phyloP scores from a whole-genome alignment of 2,888 invertebrate species.

The Coleophora deauratella region DNA sequence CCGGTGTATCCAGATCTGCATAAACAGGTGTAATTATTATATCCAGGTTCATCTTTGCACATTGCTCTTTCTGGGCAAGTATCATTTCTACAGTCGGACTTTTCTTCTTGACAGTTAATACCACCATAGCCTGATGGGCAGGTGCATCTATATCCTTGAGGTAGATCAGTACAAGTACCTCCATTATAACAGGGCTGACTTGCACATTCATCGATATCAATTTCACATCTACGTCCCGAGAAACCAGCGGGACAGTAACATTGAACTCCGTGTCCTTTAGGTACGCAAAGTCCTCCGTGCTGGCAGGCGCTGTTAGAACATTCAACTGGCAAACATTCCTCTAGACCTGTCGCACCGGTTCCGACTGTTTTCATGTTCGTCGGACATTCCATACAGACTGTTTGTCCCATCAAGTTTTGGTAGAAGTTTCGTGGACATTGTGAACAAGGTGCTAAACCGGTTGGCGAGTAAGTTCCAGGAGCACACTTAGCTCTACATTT shows the following conservation, averaged over 20 bases:
- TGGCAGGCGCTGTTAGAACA: constrained; percentile 92
- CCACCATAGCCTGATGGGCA: constrained; percentile 91
- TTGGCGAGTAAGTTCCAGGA: constrained; percentile 92
- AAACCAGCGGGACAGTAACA: constrained; percentile 97
- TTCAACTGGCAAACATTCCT: constrained; percentile 90
- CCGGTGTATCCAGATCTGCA: constrained; percentile 97
- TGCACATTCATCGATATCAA: constrained; percentile 95
- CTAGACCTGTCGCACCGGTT: constrained; percentile 85
- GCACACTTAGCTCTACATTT: constrained; percentile 91
- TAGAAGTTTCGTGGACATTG: constrained; percentile 94
- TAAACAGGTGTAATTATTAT: constrained; percentile 91
- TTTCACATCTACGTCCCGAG: constrained; percentile 93
- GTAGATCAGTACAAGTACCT: constrained; percentile 92
- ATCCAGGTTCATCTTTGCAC: constrained; percentile 96
- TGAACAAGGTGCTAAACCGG: constrained; percentile 94
- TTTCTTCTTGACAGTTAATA: constrained; percentile 96
- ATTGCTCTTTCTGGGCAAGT: constrained; percentile 97
- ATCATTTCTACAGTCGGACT: constrained; percentile 89
- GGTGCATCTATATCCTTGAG: constrained; percentile 93
- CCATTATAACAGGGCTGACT: constrained; percentile 96
- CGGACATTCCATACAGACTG: constrained; percentile 91
- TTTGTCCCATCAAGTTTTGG: constrained; percentile 89
- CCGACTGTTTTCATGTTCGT: constrained; percentile 91
- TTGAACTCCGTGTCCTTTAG: constrained; percentile 90
- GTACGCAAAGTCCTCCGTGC: constrained; percentile 92